Base-by-base conservation (phyloP, 2,888 invertebrate genomes). In the Drosophila tanythrix region DNA sequence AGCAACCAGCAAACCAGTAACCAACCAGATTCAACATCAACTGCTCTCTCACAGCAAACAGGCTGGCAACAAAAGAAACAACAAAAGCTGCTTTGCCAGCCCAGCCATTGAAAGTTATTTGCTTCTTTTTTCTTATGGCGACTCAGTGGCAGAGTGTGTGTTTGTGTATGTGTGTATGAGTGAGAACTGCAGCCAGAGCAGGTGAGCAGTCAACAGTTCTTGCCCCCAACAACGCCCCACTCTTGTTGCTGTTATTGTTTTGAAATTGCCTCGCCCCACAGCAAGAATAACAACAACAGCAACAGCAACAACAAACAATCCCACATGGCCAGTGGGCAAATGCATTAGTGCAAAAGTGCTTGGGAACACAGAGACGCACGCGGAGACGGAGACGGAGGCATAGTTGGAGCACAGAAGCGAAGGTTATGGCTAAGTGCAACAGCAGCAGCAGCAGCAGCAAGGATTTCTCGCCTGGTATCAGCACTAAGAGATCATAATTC, bases 301-400 rank as follows among this genome's bases (percentile, higher is more conserved):
- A 46, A 46, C 36, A 52, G 25, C 38, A 58, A 59, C 62, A 38
- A 40, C 69, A 51, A 59, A 67, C 82, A 83, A 85, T 88, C 87
- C 87, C 87, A 88, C 86, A 88, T 89, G 87, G 86, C 87, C 87
- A 88, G 75, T 88, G 89, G 87, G 81, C 87, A 89, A 88, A 89
- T 89, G 87, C 90, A 89, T 88, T 88, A 88, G 83, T 35, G 38
- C 88, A 65, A 85, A 89, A 89, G 86, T 89, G 88, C 81, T 67
- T 50, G 69, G 63, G 38, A 69, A 60, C 56, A 60, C 13, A 61
- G 50, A 52, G 56, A 6, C 50, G 21, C 10, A 21, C 27, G 29
- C 38, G 50, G 29, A 21, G 57, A 15, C 38, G 50, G 29, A 21
- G 40, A 13, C 43, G 18, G 8, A 18, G 43, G 33, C 40, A 43